phyloP scores from a whole-genome alignment of 2,888 invertebrate genomes.

The Rhorus exstirpatorius region DNA sequence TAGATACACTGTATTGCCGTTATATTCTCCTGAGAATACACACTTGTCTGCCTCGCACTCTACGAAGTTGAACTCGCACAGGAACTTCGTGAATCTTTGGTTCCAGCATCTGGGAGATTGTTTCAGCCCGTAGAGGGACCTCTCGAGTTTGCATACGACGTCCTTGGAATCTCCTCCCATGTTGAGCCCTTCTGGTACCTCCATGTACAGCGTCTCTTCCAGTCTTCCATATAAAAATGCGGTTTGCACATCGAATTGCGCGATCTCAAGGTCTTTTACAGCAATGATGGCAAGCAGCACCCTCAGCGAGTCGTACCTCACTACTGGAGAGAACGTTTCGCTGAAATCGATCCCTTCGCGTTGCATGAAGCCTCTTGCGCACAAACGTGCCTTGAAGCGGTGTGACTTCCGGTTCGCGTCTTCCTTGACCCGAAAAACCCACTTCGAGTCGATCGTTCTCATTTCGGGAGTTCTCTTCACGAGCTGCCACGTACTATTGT shows the following conservation, averaged over 20 bases:
- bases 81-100: background rate
- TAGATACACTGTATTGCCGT: background rate
- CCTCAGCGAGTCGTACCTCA: conserved; percentile 15
- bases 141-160: background rate
- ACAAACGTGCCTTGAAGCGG: background rate
- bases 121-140: background rate
- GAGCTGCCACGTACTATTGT: conserved; percentile 2
- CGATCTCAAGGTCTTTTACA: background rate
- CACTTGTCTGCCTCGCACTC: conserved; percentile 10
- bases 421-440: background rate
- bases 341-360: background rate
- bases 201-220: background rate
- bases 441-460: background rate
- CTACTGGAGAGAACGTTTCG: conserved; percentile 6
- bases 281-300: background rate
- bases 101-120: conserved; percentile 1
- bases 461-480: background rate
- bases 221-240: conserved; percentile 1
- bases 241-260: conserved; percentile 2
- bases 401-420: background rate
- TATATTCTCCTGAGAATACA: background rate
- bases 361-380: background rate
- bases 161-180: background rate
- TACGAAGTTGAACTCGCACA: background rate
- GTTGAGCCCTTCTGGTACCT: background rate